Evolutionary conservation across 1,140 invertebrate species (phyloP), one percentile per base, ranked within the genome.

Genomic region (Araneus ventricosus): DNA sequence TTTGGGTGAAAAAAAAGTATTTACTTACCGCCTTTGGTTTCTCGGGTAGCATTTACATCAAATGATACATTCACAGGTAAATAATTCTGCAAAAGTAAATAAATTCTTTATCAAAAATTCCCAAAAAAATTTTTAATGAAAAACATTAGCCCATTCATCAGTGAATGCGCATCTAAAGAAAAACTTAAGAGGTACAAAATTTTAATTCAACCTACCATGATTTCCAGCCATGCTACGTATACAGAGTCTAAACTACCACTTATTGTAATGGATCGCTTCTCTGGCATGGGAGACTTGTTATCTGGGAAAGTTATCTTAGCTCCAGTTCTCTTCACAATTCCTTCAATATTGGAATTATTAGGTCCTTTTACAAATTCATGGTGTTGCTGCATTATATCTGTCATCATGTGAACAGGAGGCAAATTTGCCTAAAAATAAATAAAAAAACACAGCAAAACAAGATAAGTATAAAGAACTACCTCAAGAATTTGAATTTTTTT

Each of bases 151-250:
- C n/a, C n/a, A n/a, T n/a, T n/a, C n/a, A n/a, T n/a, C n/a, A n/a
- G n/a, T n/a, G n/a, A n/a, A n/a, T n/a, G n/a, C n/a, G n/a, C n/a
- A n/a, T n/a, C n/a, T n/a, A n/a, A n/a, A n/a, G n/a, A n/a, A n/a
- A n/a, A n/a, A n/a, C n/a, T n/a, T n/a, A n/a, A n/a, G n/a, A n/a
- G n/a, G n/a, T n/a, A n/a, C n/a, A n/a, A n/a, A n/a, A n/a, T n/a
- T n/a, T n/a, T n/a, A n/a, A n/a, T 52, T 52, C 10, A 86, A 52
- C 90, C 39, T 88, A 87, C 91, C 91, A 93, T 93, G 7, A 93
- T 39, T 39, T 93, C 91, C 10, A 88, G 91, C 91, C 91, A 93
- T 17, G 91, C 91, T 63, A 93, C 87, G 41, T 79, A 88, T 4
- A 93, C 91, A 80, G 84, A 93, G 17, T 93, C 91, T 27, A 93